Base-by-base conservation (phyloP, 2,888 invertebrate genomes). In the Papilio protenor region DNA sequence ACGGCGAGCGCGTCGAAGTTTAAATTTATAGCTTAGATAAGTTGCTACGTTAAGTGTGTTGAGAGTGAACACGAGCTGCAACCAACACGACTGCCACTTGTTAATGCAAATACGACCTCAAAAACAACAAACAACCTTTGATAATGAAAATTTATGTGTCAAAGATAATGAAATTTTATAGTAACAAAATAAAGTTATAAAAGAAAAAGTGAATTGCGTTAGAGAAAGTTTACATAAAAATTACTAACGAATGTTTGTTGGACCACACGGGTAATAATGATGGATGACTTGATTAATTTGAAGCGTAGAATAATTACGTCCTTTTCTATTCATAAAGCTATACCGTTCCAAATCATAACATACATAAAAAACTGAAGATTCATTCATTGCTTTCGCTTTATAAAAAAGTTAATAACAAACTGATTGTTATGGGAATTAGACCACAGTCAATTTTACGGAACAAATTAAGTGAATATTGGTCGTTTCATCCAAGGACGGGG, bases 251-350 rank as follows among this genome's bases (percentile, higher is more conserved):
- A 66, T 27, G 45, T 71, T 52, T 40, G 73, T 66, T 40, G 55
- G 64, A 76, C 57, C n/a, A 73, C 57, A 77, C 80, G 77, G 78
- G 77, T 77, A 79, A 75, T 79, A 77, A 81, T 86, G 86, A 87
- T 86, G 82, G 86, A 89, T 88, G 86, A 85, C 86, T 87, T 86
- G 86, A 86, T 87, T 86, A 85, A 87, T 86, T 87, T 83, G 79
- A 84, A 84, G 82, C 83, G 81, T 88, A 87, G 85, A 88, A 86
- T 84, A 84, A 86, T 85, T 81, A 83, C 80, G 59, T 81, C 78
- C 81, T 81, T 82, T 81, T 81, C 81, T 79, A 83, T 85, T 85
- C 84, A 84, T 83, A 82, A 83, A 83, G 82, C 81, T 79, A 81
- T 79, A 81, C 79, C 88, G 89, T 89, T 89, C 87, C 88, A 89